Evolutionary conservation across 2,888 invertebrate species (phyloP), one percentile per base, ranked within the genome.

Genomic region (Belgica antarctica): DNA sequence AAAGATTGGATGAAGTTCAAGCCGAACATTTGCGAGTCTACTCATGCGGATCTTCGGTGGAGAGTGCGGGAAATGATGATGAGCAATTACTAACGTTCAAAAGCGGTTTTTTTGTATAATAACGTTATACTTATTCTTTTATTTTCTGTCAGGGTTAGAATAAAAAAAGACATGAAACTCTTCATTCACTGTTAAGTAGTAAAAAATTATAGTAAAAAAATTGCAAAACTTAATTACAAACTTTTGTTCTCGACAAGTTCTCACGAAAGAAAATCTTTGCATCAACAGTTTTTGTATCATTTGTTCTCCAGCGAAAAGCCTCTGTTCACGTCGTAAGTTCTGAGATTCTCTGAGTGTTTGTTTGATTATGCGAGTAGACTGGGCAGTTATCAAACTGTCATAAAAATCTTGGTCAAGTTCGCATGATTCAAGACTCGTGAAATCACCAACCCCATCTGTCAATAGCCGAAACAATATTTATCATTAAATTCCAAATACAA

Each of bases 1-100:
- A 81, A 84, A 31, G 81, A 87, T 74, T 92, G 92, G 92, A 85
- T 85, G 22, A 85, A 86, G 75, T 86, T 88, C 72, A 88, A 88
- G 75, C 73, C 81, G 0, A 83, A 84, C 77, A 84, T 91, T 27
- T 91, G 90, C 7, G 88, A 89, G 77, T 85, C 86, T 74, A 80
- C 83, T 71, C 87, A 88, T 80, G 77, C 84, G 0, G 85, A 86
- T 31, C 76, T 90, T 22, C 83, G 91, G 72, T 89, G 89, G 88
- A 83, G 84, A 73, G 83, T 89, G 12, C 81, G 89, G 63, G 86
- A 88, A 75, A 87, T 86, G 78, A 85, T 89, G 82, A 82, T 87
- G 62, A 85, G 85, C 19, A 24, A 31, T 19, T 27, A 22, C 7
- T 22, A 15, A 66, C 24, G 17, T 22, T 24, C 7, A 52, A 52